Conservation (phyloP, 2,888 invertebrate genomes). For the Minunthozetes semirufus region DNA sequence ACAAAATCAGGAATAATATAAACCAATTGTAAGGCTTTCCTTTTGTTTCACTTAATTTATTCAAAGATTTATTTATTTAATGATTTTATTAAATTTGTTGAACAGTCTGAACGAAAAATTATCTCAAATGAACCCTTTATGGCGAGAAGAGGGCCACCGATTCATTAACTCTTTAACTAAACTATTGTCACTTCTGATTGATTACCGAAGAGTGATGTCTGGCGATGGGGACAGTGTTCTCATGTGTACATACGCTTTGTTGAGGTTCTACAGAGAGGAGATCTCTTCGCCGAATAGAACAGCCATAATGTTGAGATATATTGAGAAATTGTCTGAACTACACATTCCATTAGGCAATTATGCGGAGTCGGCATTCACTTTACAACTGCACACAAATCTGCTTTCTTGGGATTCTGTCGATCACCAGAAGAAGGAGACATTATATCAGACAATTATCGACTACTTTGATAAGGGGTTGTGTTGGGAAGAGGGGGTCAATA, state of each 20-base stretch:
- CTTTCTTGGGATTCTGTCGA: slow-evolving; percentile 71
- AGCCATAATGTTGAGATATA: slow-evolving; percentile 91
- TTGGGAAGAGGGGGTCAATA: slow-evolving; percentile 90
- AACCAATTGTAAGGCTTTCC: slow-evolving; percentile 19
- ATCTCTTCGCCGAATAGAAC: slow-evolving; percentile 66
- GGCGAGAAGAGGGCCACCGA: slow-evolving; percentile 84
- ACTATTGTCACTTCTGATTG: slow-evolving; percentile 75
- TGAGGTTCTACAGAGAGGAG: slow-evolving; percentile 93
- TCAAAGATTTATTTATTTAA: slow-evolving; percentile 15
- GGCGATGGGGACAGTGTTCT: slow-evolving; percentile 31
- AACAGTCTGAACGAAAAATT: slow-evolving; percentile 73
- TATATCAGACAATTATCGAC: slow-evolving; percentile 79
- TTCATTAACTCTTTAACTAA: slow-evolving; percentile 87
- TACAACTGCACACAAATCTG: slow-evolving; percentile 86
- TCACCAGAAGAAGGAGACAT: slow-evolving; percentile 78
- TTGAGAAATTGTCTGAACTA: slow-evolving; percentile 86
- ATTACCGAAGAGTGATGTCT: slow-evolving; percentile 87
- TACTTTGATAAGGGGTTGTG: slow-evolving; percentile 93
- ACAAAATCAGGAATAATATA: slow-evolving; percentile 4
- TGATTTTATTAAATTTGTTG: slow-evolving; percentile 22
- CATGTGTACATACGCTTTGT: slow-evolving; percentile 82
- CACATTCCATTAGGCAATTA: slow-evolving; percentile 86
- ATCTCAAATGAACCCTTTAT: slow-evolving; percentile 71
- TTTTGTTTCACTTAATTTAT: background rate
- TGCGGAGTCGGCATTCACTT: slow-evolving; percentile 88